Percentiles rank a stretch among this genome's conserved stretches.
Evolutionary conservation across 1,140 invertebrate species (phyloP).

Genomic region (Drosophila sp.): DNA sequence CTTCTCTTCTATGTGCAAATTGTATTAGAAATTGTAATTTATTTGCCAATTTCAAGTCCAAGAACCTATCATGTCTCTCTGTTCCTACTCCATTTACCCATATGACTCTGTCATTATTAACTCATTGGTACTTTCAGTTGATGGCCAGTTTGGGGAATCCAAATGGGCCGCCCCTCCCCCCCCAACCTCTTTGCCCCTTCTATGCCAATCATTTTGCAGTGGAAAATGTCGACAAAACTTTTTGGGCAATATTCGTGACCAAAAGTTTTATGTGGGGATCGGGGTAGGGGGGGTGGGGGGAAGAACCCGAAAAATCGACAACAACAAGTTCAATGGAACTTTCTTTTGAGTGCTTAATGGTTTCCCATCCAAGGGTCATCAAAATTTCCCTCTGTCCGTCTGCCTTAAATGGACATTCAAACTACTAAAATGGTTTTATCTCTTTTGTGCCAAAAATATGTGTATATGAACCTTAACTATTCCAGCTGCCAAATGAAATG

Average conservation of each 20-base stretch:
- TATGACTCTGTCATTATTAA: slow-evolving; percentile 6
- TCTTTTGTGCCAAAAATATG: not conserved
- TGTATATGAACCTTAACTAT: not conserved
- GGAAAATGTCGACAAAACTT: not conserved
- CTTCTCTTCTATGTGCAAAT: slow-evolving; percentile 41
- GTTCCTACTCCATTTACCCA: not conserved
- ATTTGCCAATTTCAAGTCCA: slow-evolving; percentile 64
- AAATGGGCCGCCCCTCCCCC: not conserved
- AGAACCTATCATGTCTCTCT: not conserved
- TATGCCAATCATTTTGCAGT: not conserved
- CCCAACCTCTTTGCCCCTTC: not conserved
- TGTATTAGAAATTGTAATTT: slow-evolving; percentile 77
- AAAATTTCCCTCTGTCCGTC: slow-evolving; percentile 1
- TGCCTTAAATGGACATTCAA: not conserved
- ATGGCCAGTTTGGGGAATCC: not conserved
- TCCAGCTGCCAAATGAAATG: not conserved
- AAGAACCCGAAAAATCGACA: not conserved
- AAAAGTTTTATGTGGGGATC: not conserved
- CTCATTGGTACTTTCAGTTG: slow-evolving; percentile 12
- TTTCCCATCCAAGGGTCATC: not conserved
- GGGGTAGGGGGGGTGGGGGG: no score
- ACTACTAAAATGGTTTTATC: not conserved
- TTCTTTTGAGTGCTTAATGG: slow-evolving; percentile 8
- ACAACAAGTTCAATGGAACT: slow-evolving; percentile 3
- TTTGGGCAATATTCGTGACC: not conserved